Percentiles rank a stretch among this genome's conserved stretches.
Evolutionary conservation across 2,888 invertebrate species (phyloP).

Genomic region (Coleophora deauratella): DNA sequence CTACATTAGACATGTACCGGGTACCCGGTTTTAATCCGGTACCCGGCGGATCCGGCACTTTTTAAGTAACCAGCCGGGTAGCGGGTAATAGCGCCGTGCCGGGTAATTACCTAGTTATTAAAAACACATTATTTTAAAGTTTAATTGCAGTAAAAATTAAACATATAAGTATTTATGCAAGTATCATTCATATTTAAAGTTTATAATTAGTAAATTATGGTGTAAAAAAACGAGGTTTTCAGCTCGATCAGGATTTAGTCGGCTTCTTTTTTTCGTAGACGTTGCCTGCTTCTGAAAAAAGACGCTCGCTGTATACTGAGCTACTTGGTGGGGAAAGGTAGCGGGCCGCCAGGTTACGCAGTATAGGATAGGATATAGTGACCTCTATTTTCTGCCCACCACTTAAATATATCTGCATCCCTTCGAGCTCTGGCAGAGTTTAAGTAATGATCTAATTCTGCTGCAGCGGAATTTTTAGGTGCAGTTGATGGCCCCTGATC

Average conservation of each 20-base stretch:
- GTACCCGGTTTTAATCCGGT: too few species aligned
- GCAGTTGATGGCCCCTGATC: constrained; percentile 5
- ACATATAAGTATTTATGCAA: too few species aligned
- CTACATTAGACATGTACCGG: too few species aligned
- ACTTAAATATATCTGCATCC: not conserved
- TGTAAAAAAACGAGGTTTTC: not conserved
- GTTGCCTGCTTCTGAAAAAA: not conserved
- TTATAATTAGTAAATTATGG: not conserved
- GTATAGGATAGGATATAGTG: not conserved
- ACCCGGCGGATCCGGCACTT: too few species aligned
- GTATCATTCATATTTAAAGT: constrained; percentile 18
- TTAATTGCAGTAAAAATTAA: too few species aligned
- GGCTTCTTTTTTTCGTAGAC: not conserved
- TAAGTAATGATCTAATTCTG: constrained; percentile 14
- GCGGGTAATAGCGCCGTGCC: too few species aligned
- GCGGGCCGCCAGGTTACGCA: not conserved
- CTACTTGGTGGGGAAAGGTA: not conserved
- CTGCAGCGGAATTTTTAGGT: constrained; percentile 7
- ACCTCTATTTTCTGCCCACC: not conserved
- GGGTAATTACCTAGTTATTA: too few species aligned
- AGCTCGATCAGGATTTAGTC: not conserved
- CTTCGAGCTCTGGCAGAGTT: constrained; percentile 2
- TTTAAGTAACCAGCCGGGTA: too few species aligned
- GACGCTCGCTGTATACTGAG: not conserved
- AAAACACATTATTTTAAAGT: too few species aligned